These are phyloP conservation scores for Melopsittacus undulatus DNA, from an alignment of 2,797 vertebrate species.

Conservation along the genomic window DNA sequence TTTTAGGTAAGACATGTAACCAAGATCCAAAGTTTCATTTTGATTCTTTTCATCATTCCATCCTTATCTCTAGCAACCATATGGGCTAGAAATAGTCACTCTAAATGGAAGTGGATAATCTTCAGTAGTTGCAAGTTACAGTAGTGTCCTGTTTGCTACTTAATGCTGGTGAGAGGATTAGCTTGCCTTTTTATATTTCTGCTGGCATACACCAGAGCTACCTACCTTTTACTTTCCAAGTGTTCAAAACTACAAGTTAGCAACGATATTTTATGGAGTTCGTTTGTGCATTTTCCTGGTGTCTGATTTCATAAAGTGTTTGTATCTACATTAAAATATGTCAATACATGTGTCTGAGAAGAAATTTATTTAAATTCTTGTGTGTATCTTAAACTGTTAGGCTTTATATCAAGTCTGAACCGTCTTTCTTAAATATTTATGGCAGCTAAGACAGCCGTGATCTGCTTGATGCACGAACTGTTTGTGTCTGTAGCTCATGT, in stretches of 20 bases:
- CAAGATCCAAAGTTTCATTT: neutral
- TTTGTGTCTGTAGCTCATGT: neutral
- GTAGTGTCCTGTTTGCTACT: neutral
- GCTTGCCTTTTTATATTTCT: neutral
- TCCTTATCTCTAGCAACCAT: slow-evolving; percentile 22
- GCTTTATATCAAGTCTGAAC: slow-evolving; percentile 5
- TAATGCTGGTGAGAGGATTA: neutral
- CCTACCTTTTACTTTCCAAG: neutral
- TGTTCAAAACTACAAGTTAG: neutral
- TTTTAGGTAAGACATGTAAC: neutral
- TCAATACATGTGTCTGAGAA: neutral
- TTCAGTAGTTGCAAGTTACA: neutral
- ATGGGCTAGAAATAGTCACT: neutral
- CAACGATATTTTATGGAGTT: neutral
- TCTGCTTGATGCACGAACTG: neutral
- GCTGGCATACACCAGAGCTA: neutral
- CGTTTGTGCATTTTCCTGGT: neutral
- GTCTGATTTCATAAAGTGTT: neutral
- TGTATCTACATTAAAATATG: neutral
- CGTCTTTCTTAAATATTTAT: slow-evolving; percentile 10
- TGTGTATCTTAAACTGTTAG: neutral
- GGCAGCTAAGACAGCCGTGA: neutral
- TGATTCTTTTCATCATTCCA: neutral
- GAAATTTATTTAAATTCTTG: slow-evolving; percentile 11
- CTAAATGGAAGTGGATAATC: neutral